Evolutionary conservation across 1,140 invertebrate species (phyloP).

Genomic region (Trissolcus basalis): DNA sequence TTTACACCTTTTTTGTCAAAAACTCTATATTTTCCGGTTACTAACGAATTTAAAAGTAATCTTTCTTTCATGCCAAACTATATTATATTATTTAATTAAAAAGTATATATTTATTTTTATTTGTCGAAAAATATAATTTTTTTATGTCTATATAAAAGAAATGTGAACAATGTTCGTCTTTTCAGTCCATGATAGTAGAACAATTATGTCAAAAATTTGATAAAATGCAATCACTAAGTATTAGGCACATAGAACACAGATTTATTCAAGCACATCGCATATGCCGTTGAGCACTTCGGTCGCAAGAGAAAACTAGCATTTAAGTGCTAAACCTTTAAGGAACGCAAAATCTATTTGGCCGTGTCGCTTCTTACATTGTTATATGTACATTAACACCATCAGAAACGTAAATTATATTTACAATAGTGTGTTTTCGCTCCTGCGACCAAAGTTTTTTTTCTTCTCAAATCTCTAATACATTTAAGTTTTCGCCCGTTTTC

Average conservation of each 20-base stretch:
- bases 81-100: no score
- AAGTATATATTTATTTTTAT: no score
- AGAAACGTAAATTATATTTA: conserved; percentile 39
- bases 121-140: conserved; percentile 3
- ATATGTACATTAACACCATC: conserved; percentile 31
- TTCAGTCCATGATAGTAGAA: conserved; percentile 7
- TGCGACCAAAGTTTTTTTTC: conserved; percentile 3
- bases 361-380: neutral
- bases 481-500: conserved; percentile 3
- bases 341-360: conserved; percentile 7
- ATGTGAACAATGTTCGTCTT: conserved; percentile 26
- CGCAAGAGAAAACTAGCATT: conserved; percentile 17
- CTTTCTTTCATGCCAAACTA: no score
- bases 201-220: conserved; percentile 9
- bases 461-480: conserved; percentile 13
- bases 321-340: conserved; percentile 3
- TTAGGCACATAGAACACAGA: conserved; percentile 55
- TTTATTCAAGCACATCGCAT: conserved; percentile 24
- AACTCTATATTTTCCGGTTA: no score
- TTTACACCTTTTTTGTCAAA: no score
- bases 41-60: no score
- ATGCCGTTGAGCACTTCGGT: conserved; percentile 24
- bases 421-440: conserved; percentile 3
- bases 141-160: neutral
- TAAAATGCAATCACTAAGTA: conserved; percentile 48